Evolutionary conservation across 1,140 invertebrate species (phyloP).

Genomic region (Lepidurus packardi): DNA sequence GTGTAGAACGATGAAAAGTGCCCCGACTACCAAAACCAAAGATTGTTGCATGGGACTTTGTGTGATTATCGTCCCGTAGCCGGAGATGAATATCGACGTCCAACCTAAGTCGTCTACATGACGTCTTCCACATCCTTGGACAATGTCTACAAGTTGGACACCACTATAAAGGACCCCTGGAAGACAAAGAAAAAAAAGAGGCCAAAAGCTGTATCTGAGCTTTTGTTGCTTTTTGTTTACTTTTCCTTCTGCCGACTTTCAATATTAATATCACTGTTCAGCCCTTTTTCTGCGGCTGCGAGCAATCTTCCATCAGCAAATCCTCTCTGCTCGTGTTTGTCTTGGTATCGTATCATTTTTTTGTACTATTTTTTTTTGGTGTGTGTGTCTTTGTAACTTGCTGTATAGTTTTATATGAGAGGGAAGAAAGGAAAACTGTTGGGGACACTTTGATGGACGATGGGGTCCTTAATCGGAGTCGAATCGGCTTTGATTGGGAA

Average conservation of each 20-base stretch:
- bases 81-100: constrained; percentile 9
- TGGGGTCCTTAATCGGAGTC: constrained; percentile 1
- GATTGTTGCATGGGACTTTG: neutral
- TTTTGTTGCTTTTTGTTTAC: too few relatives aligned
- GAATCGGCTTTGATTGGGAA: constrained; percentile 21
- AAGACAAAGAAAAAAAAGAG: neutral
- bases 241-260: neutral
- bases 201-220: neutral
- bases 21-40: neutral
- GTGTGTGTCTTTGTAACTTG: neutral
- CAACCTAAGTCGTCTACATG: neutral
- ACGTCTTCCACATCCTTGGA: neutral
- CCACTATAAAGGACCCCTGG: neutral
- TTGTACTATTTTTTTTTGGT: neutral
- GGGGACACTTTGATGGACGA: constrained; percentile 12
- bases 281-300: neutral
- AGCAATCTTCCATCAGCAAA: neutral
- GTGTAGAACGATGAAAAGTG: neutral
- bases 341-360: neutral
- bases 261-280: constrained; percentile 9
- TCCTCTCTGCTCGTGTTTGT: neutral
- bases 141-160: neutral
- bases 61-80: constrained; percentile 3
- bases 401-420: neutral
- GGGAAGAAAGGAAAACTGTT: neutral